These are phyloP conservation scores for Eretmochelys imbricata DNA, from an alignment of 2,113 vertebrate species.

Conservation along the genomic window DNA sequence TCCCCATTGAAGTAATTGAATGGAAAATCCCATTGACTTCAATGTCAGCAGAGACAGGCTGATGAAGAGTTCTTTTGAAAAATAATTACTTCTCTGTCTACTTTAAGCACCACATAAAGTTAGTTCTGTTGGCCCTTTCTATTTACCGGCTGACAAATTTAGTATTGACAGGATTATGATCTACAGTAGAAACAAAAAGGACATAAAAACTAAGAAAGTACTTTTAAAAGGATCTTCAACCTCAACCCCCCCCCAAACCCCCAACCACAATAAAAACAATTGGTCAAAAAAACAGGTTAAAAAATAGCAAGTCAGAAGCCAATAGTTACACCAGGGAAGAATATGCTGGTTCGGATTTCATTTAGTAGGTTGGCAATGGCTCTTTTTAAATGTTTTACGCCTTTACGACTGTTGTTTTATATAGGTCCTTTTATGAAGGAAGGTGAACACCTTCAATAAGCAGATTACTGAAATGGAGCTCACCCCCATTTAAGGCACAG, in stretches of 20 bases:
- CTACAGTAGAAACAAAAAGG: not conserved
- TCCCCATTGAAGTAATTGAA: not conserved
- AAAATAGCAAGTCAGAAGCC: not conserved
- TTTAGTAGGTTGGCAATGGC: not conserved
- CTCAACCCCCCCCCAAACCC: not conserved
- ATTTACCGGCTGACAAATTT: not conserved
- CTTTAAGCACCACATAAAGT: not conserved
- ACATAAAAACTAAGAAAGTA: not conserved
- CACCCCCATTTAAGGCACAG: not conserved
- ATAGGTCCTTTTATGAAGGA: not conserved
- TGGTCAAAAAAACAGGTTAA: not conserved
- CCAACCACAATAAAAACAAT: not conserved
- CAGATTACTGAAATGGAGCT: not conserved
- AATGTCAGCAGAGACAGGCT: not conserved
- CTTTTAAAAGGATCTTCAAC: not conserved
- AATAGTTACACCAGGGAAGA: not conserved
- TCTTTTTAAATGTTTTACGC: not conserved
- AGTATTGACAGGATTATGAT: not conserved
- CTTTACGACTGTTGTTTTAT: not conserved
- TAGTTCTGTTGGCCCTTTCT: fast-evolving
- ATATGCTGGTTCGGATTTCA: not conserved
- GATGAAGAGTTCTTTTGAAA: not conserved
- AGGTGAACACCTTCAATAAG: not conserved
- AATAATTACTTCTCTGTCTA: not conserved
- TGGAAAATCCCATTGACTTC: not conserved